Base-by-base conservation (phyloP, 2,888 invertebrate genomes). In the Drosophila meridiana region DNA sequence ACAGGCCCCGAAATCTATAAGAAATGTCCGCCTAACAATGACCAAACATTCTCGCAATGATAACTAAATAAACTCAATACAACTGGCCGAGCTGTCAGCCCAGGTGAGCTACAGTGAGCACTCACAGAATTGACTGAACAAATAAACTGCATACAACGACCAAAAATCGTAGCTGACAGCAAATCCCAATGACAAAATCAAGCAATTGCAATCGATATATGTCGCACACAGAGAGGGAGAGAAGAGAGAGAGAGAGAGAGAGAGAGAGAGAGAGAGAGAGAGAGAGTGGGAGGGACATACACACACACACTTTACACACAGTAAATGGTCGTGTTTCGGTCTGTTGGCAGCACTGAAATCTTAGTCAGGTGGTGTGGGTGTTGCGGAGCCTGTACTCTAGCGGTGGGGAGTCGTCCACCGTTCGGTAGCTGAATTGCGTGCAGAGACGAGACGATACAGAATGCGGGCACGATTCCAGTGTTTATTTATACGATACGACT, bases 101-200 rank as follows among this genome's bases (percentile, higher is more conserved):
- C 52, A 38, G 55, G 55, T 40, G 28, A 30, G 13, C 7, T 20
- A 20, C 38, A 50, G 38, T 42, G 61, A 56, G 32, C 43, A 30
- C 36, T 42, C 53, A 38, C 34, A 26, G 50, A n/a, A 59, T 65
- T 62, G 73, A 67, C 66, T 59, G 67, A 57, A 55, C 73, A 81
- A 73, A 81, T 80, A 81, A 61, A 73, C 64, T 65, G 68, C 34
- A 63, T 45, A 62, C 57, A 65, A 65, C 68, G 70, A 3, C 63
- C 83, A 64, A 88, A 87, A 87, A 87, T 90, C 87, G 86, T 30
- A 82, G 76, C 78, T 86, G 82, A 86, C 83, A 90, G 90, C 90
- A 88, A 88, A 90, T 90, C 87, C 81, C 80, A 86, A 86, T 88
- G 87, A 87, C 89, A 88, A 88, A 90, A 88, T 88, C 88, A 88